Conservation (phyloP, 2,113 vertebrate genomes). For the Passerina amoena region DNA sequence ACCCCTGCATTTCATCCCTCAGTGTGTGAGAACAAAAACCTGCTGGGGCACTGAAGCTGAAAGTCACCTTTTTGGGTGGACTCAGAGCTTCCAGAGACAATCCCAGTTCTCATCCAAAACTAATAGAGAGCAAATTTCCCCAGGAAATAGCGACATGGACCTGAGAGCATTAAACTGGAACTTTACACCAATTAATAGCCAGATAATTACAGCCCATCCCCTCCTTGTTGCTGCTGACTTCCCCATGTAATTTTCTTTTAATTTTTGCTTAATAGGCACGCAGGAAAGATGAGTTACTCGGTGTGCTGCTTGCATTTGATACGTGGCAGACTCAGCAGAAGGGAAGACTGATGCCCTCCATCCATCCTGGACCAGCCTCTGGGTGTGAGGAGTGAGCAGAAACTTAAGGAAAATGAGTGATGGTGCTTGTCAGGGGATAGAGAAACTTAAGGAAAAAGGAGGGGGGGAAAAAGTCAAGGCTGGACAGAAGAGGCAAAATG, state of each 20-base stretch:
- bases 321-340: neutral
- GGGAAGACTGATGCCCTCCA: neutral
- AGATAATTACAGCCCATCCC: neutral
- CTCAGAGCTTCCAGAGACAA: neutral
- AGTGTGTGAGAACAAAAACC: neutral
- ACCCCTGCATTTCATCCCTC: neutral
- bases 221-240: constrained; percentile 31
- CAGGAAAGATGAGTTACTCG: neutral
- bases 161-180: constrained; percentile 12
- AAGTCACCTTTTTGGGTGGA: constrained; percentile 14
- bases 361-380: neutral
- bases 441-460: neutral
- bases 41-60: neutral
- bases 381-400: neutral
- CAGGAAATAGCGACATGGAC: neutral
- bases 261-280: constrained; percentile 14
- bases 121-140: constrained; percentile 33
- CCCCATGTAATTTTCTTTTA: constrained; percentile 17
- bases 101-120: neutral
- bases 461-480: neutral
- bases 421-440: neutral
- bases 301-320: neutral
- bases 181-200: neutral
- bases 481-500: neutral
- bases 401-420: no score